Percentiles rank a stretch among this genome's conserved stretches.
Conservation (phyloP, 2,113 vertebrate genomes). For the Crotalus helleri region DNA sequence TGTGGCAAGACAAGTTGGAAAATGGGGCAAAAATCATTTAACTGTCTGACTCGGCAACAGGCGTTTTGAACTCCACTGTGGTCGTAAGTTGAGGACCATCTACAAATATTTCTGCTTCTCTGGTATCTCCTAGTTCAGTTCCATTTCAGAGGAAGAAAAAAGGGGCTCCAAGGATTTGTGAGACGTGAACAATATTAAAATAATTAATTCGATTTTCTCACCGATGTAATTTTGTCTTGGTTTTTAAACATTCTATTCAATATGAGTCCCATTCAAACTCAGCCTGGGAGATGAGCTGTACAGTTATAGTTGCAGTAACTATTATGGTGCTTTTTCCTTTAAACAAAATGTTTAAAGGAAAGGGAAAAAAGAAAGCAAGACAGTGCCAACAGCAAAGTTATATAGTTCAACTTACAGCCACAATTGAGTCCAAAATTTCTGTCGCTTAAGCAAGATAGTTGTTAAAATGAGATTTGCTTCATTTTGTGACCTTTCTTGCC, state of each 20-base stretch:
- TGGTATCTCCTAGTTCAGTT: constrained; percentile 1
- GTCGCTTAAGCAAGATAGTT: neutral
- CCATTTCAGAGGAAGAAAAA: too few species aligned
- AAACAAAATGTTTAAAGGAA: neutral
- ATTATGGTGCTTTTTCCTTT: neutral
- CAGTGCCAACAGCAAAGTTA: neutral
- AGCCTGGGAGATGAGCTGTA: neutral
- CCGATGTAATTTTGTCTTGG: neutral
- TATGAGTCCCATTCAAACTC: neutral
- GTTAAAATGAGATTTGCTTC: neutral
- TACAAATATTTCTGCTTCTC: neutral
- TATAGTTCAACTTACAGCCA: neutral
- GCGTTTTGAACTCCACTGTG: too few species aligned
- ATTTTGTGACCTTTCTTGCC: neutral
- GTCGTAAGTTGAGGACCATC: too few species aligned
- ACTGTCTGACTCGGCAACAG: too few species aligned
- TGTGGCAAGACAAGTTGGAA: too few species aligned
- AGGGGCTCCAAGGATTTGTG: neutral
- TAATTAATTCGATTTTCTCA: neutral
- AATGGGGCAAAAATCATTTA: too few species aligned
- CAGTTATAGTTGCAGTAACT: neutral
- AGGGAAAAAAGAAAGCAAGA: neutral
- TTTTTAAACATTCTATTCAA: neutral
- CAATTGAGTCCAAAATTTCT: neutral
- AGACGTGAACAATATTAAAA: neutral